phyloP scores from a whole-genome alignment of 2,113 vertebrate species.

The Tricholaema leucomelas region DNA sequence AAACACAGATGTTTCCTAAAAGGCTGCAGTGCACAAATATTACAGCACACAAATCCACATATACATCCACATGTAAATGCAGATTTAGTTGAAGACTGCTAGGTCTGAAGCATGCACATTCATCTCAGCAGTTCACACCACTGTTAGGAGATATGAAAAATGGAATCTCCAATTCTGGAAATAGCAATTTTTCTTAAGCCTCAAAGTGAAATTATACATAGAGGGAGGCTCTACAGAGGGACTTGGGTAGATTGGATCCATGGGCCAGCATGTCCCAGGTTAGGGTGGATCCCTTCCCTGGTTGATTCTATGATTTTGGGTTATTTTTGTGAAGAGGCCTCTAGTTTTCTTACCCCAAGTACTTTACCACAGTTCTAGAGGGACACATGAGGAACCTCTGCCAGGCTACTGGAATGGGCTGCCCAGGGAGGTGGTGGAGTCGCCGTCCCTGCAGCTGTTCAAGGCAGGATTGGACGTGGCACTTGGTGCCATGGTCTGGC shows the following conservation, averaged over 20 bases:
- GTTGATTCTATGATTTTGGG: too few species aligned
- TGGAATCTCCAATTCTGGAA: neutral
- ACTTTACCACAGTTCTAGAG: neutral
- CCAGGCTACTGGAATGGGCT: too few species aligned
- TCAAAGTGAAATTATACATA: neutral
- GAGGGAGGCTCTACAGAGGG: too few species aligned
- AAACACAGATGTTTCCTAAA: neutral
- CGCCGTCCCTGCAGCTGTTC: too few species aligned
- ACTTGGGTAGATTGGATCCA: too few species aligned
- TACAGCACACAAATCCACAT: neutral
- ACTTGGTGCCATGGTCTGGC: too few species aligned
- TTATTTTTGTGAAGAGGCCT: neutral
- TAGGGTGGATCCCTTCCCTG: too few species aligned
- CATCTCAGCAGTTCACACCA: neutral
- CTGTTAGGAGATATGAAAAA: neutral
- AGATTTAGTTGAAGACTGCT: neutral
- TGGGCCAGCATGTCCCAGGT: too few species aligned
- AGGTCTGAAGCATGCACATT: neutral
- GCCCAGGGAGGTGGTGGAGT: too few species aligned
- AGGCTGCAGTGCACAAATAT: neutral
- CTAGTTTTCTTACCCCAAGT: neutral
- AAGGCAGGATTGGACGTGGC: too few species aligned
- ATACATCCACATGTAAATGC: neutral
- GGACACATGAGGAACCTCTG: neutral
- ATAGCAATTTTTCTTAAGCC: neutral